These are phyloP conservation scores for Anseranas semipalmata DNA, from an alignment of 2,113 vertebrate species.

Conservation along the genomic window DNA sequence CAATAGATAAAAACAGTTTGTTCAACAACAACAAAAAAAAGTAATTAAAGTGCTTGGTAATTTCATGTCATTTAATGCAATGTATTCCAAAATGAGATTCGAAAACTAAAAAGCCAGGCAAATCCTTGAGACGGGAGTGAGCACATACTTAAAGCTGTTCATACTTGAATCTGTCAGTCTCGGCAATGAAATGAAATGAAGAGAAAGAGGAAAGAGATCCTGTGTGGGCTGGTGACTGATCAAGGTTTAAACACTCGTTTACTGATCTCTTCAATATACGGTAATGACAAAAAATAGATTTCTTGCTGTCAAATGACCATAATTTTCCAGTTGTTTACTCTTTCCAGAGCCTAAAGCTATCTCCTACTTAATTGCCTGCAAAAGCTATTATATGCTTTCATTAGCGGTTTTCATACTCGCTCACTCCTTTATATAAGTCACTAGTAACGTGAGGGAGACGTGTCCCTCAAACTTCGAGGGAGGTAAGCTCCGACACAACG, in stretches of 20 bases:
- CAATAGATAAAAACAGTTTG: neutral
- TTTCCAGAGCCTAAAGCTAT: neutral
- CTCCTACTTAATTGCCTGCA: conserved; percentile 15
- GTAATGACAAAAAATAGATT: conserved; percentile 26
- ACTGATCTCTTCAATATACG: conserved; percentile 6
- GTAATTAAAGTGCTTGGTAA: conserved; percentile 49
- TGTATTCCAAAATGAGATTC: conserved; percentile 36
- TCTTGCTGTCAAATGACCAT: conserved; percentile 36
- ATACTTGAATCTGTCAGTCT: conserved; percentile 29
- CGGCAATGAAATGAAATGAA: conserved; percentile 29
- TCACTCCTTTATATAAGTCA: neutral
- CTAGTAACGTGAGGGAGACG: neutral
- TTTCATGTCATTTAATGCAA: conserved; percentile 22
- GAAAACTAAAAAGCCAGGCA: conserved; percentile 34
- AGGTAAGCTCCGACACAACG: neutral
- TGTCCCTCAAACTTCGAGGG: neutral
- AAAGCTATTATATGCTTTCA: neutral
- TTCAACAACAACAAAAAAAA: neutral
- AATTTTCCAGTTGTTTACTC: conserved; percentile 46
- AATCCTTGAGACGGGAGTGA: conserved; percentile 16
- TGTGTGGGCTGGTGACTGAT: conserved; percentile 39
- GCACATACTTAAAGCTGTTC: conserved; percentile 36
- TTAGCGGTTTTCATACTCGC: neutral
- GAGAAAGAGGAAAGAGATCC: conserved; percentile 17
- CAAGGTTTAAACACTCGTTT: conserved; percentile 25